These are phyloP conservation scores for Thera obeliscata DNA, from an alignment of 2,888 invertebrate species.

Conservation along the genomic window DNA sequence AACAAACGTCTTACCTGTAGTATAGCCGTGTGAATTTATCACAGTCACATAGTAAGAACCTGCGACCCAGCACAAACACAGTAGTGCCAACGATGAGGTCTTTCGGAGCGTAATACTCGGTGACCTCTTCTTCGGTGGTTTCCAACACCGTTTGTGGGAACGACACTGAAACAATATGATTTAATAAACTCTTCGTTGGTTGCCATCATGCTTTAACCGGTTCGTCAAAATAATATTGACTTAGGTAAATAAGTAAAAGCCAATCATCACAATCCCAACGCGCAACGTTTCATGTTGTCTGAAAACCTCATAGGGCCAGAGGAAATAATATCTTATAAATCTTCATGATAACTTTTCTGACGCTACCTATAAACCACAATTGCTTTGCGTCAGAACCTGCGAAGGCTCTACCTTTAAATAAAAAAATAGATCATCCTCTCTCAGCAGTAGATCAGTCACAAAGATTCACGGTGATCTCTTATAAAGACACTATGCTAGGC, in stretches of 20 bases:
- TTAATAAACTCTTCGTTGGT: background rate
- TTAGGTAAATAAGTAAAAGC: background rate
- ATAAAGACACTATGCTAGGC: conserved; percentile 32
- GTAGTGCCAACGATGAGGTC: conserved; percentile 91
- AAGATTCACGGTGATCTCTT: conserved; percentile 36
- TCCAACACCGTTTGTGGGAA: conserved; percentile 89
- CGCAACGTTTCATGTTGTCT: background rate
- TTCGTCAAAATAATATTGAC: background rate
- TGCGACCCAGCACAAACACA: conserved; percentile 87
- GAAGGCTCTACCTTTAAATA: conserved; percentile 2
- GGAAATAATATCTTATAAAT: conserved; percentile 18
- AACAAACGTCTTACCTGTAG: conserved; percentile 73
- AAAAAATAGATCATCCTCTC: conserved; percentile 17
- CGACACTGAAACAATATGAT: conserved; percentile 62
- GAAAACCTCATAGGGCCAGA: background rate
- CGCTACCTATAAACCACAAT: background rate
- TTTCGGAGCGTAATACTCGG: conserved; percentile 90
- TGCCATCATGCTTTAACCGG: background rate
- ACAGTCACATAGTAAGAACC: conserved; percentile 91
- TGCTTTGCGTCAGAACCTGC: background rate
- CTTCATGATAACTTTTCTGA: conserved; percentile 5
- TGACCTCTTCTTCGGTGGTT: conserved; percentile 87
- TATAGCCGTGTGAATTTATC: conserved; percentile 92
- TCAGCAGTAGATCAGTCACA: conserved; percentile 32
- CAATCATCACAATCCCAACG: background rate